Evolutionary conservation across 2,797 vertebrate species (phyloP), one percentile per base, ranked within the genome.

Genomic region (Channallabes apus): DNA sequence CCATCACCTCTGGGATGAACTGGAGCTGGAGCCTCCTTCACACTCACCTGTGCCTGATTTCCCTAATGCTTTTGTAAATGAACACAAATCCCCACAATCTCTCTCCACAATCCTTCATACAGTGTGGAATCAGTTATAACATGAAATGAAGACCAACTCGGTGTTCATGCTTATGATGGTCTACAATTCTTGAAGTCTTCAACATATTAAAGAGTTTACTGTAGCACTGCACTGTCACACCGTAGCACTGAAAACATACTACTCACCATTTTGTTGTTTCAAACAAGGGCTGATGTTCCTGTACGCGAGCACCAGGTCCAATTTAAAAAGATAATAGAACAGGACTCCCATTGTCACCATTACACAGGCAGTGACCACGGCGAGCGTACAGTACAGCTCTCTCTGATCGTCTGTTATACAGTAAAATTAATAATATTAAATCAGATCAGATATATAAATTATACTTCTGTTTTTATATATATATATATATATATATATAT

Each of bases 221-320:
- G 20, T 24, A 24, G 29, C 3, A 51, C 9, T 17, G 14, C 18
- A 3, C 46, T 46, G 46, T 75, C 51, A 56, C 51, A 51, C 11
- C 14, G 4, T 27, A 46, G 24, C 58, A 58, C 7, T 68, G 18
- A 59, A 27, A 18, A 29, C 22, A 27, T 46, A 59, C 6, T 46
- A 82, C 80, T 58, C 32, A 94, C 94, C 90, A 80, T 65, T 78
- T 9, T 79, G 79, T 80, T 65, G 89, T 71, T 73, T 27, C 20
- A 92, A 87, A 71, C 18, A 75, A 4, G 81, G 79, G 9, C 69
- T 51, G 15, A 94, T 27, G 59, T 85, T 88, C 86, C 95, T 93
- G 89, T 91, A 92, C 3, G 86, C 77, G 84, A 96, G 80, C 17
- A 93, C 88, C 56, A 94, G 72, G 5, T 95, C 91, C 0, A 93